Base-by-base conservation (phyloP, 92 coral and sea anemone genomes). In the Umimayanthus kanabou region DNA sequence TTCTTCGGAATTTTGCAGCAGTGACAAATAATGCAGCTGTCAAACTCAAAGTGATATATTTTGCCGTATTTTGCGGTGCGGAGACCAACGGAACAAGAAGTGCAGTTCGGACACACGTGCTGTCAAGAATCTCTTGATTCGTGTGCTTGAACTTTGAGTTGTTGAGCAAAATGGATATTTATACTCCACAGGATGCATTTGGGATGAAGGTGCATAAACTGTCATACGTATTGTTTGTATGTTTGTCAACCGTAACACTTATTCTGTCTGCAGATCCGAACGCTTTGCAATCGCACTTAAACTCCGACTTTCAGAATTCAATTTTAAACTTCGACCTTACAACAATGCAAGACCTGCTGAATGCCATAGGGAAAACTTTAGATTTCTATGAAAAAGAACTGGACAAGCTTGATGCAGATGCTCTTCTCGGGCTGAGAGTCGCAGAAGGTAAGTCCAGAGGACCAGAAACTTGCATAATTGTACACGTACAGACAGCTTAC, bases 401-500 rank as follows among this genome's bases (percentile, higher is more conserved):
- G 25, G 71, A 80, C 33, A 45, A 30, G 45, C 84, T 80, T 18
- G 84, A 80, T 80, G 71, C 84, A 80, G 84, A 57, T 55, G 84
- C 84, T 50, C 64, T 80, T 6, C 64, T 80, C 28, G 84, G 84
- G 25, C 42, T 80, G 70, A 80, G 84, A 80, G 84, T 80, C 16
- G 84, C 84, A 26, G 84, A 80, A 80, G 84, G 84, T 80, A 57
- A 26, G 49, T 22, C 6, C 2, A 47, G 13, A 47, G 53, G 53
- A 47, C 11, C 53, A 47, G 11, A 8, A 47, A 45, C 49, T 45
- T 45, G 9, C 49, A 5, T 9, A 45, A 5, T 45, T 45, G 49
- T 9, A n/a, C n/a, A n/a, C n/a, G n/a, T n/a, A n/a, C n/a, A n/a
- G n/a, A n/a, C n/a, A n/a, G 9, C 49, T 45, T 33, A 33, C 37